Conservation (phyloP, 2,797 vertebrate genomes). For the Alcedo atthis region DNA sequence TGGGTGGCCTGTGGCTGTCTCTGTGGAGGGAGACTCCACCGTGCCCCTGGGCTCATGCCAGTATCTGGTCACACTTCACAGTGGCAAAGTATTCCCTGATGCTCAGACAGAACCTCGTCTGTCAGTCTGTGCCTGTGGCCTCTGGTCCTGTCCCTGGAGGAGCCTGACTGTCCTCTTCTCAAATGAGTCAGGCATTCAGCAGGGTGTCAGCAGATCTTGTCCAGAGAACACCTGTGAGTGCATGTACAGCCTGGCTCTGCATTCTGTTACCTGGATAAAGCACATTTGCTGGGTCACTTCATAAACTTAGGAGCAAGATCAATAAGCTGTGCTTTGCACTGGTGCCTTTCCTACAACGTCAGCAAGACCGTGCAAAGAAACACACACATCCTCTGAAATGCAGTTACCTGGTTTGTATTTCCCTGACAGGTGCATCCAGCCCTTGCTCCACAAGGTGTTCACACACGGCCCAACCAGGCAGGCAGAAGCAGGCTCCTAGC, state of each 20-base stretch:
- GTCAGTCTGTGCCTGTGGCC: background rate
- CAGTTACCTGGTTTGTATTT: background rate
- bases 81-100: background rate
- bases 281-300: background rate
- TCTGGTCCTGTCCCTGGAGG: too few relatives aligned
- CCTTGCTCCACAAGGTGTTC: background rate
- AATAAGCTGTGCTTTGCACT: background rate
- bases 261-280: background rate
- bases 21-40: background rate
- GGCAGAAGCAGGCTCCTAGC: background rate
- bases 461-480: background rate
- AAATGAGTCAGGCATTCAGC: too few relatives aligned
- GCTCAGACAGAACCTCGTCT: background rate
- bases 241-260: background rate
- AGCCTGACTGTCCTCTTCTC: too few relatives aligned
- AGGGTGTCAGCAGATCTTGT: too few relatives aligned
- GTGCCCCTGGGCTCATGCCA: background rate
- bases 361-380: background rate
- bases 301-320: background rate
- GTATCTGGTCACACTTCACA: background rate
- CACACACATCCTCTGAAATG: background rate
- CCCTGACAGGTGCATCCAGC: background rate
- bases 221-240: background rate
- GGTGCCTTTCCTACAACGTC: background rate
- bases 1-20: background rate